Conservation (phyloP, 2,888 invertebrate genomes). For the Pachymerium ferrugineum region DNA sequence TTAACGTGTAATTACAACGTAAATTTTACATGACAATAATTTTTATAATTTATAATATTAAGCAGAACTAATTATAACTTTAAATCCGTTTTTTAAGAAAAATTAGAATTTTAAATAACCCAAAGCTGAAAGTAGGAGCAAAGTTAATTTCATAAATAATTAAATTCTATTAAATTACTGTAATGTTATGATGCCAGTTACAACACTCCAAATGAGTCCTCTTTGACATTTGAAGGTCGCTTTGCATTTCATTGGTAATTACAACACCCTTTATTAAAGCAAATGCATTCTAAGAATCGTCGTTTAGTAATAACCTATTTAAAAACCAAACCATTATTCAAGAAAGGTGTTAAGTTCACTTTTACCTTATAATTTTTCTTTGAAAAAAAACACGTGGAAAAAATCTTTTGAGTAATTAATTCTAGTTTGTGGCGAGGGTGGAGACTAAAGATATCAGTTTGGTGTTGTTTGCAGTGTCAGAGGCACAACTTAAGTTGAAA, state of each 20-base stretch:
- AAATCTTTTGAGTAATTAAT: slow-evolving; percentile 1
- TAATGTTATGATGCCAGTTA: slow-evolving; percentile 17
- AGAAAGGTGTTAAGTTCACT: too few species aligned
- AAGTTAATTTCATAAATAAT: neutral
- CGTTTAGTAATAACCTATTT: neutral
- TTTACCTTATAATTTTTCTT: neutral
- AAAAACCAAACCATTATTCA: too few species aligned
- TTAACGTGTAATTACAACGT: too few species aligned
- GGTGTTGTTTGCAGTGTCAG: slow-evolving; percentile 6
- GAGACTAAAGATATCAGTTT: slow-evolving; percentile 12
- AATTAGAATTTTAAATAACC: too few species aligned
- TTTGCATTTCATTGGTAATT: neutral
- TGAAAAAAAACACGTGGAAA: neutral
- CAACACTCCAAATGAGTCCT: neutral
- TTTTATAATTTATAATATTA: too few species aligned
- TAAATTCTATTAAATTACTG: neutral
- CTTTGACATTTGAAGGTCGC: slow-evolving; percentile 11
- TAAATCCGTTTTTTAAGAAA: too few species aligned
- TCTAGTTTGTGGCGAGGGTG: slow-evolving; percentile 1
- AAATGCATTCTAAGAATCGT: neutral
- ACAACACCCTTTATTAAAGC: neutral
- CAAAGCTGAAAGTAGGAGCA: too few species aligned
- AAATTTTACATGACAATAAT: too few species aligned
- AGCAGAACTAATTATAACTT: too few species aligned
- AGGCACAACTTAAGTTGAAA: slow-evolving; percentile 15